Base-by-base conservation (phyloP, 2,113 vertebrate genomes). In the Galemys pyrenaicus region DNA sequence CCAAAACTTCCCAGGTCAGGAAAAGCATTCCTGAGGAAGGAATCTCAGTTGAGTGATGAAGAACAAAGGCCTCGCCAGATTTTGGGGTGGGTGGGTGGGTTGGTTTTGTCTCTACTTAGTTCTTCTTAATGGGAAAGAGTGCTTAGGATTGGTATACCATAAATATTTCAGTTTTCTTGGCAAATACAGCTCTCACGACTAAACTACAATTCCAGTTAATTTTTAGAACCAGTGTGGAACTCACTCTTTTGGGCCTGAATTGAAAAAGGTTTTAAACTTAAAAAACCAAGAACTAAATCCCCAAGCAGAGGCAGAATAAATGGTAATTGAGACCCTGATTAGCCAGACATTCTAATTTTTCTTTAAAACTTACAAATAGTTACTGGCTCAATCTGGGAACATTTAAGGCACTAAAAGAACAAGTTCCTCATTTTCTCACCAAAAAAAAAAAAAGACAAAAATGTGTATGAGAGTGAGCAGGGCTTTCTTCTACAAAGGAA, bases 181-280 rank as follows among this genome's bases (percentile, higher is more conserved):
- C 26, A 91, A 83, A 64, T 82, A 82, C 0, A 39, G 30, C 35
- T 95, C 68, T 85, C 39, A 46, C 13, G 35, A 51, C 39, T 84
- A 94, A 68, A 74, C 51, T 58, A 80, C 64, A 80, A 56, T 39
- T 74, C 28, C 54, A 92, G 60, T 60, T 78, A 54, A 64, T 67
- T 92, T 70, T 91, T 91, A 83, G 70, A 88, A 87, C 37, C 20
- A 46, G 3, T 62, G 4, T 91, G 49, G 80, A 65, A 83, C 64
- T 87, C n/a, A 87, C 37, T 90, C 56, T 41, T 22, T 77, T 87
- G 56, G 12, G 9, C 15, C 30, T 37, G 13, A 93, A 65, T 2
- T 58, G 16, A 65, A 74, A 56, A 24, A 6, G 15, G 12, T 84
- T 94, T 58, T 68, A 24, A 75, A 88, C 54, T 35, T 88, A 20